Conservation (phyloP, 1,140 invertebrate species). For the Cydia fagiglandana region DNA sequence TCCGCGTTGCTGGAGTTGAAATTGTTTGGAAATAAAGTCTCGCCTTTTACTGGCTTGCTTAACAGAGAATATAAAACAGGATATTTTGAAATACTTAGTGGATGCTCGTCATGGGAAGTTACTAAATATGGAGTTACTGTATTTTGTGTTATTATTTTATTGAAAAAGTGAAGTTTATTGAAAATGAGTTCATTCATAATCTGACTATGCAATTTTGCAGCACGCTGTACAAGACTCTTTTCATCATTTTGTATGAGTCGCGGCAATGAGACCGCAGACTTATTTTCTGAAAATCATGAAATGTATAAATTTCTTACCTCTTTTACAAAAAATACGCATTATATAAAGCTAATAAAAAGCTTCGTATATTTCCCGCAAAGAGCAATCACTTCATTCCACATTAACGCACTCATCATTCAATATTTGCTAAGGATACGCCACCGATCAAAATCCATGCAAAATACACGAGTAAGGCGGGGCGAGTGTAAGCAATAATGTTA, state of each 20-base stretch:
- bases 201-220: no score
- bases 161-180: no score
- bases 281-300: no score
- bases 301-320: no score
- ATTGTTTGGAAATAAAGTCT: not conserved
- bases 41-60: not conserved
- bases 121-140: no score
- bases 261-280: no score
- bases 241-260: no score
- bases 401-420: conserved; percentile 25
- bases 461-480: not conserved
- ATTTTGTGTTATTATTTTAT: no score
- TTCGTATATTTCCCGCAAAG: not conserved
- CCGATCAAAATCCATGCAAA: conserved; percentile 26
- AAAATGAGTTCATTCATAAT: no score
- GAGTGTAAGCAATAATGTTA: conserved; percentile 26
- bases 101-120: not conserved
- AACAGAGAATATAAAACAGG: not conserved
- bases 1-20: not conserved
- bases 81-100: not conserved
- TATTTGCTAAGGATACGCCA: conserved; percentile 24
- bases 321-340: not conserved
- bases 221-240: no score
- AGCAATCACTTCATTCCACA: conserved; percentile 21
- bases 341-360: not conserved